These are phyloP conservation scores for Cylindroiulus punctatus DNA, from an alignment of 2,888 invertebrate species.

Conservation along the genomic window DNA sequence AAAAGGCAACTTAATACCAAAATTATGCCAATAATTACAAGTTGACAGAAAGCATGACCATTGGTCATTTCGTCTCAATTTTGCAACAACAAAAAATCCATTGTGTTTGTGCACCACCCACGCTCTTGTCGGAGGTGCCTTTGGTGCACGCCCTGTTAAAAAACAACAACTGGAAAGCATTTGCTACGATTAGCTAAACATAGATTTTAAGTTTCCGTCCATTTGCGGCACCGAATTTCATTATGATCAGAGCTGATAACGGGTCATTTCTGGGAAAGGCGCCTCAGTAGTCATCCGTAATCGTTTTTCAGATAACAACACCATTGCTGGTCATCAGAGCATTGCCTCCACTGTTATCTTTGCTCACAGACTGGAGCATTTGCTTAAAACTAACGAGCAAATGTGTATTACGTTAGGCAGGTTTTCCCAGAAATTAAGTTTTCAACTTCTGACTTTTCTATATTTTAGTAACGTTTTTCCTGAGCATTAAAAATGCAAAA, in stretches of 20 bases:
- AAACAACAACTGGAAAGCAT: not conserved
- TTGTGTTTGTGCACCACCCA: not conserved
- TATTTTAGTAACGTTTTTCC: too few species aligned
- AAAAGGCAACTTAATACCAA: too few species aligned
- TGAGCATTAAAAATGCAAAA: too few species aligned
- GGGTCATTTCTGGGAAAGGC: not conserved
- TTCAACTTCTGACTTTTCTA: too few species aligned
- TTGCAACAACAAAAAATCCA: not conserved
- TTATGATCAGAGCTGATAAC: not conserved
- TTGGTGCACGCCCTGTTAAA: not conserved
- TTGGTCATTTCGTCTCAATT: not conserved
- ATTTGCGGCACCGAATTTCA: not conserved
- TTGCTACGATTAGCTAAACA: slow-evolving; percentile 31
- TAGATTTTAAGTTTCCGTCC: not conserved
- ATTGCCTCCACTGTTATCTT: too few species aligned
- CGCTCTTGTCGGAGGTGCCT: not conserved
- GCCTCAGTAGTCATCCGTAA: not conserved
- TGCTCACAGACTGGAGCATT: too few species aligned
- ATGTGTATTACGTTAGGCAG: too few species aligned
- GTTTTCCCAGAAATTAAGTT: too few species aligned
- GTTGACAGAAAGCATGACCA: too few species aligned
- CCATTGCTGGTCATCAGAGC: too few species aligned
- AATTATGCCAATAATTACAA: too few species aligned
- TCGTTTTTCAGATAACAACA: not conserved
- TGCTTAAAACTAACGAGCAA: too few species aligned